Evolutionary conservation across 2,797 vertebrate genomes (phyloP).

Genomic region (Labeo calbasu): DNA sequence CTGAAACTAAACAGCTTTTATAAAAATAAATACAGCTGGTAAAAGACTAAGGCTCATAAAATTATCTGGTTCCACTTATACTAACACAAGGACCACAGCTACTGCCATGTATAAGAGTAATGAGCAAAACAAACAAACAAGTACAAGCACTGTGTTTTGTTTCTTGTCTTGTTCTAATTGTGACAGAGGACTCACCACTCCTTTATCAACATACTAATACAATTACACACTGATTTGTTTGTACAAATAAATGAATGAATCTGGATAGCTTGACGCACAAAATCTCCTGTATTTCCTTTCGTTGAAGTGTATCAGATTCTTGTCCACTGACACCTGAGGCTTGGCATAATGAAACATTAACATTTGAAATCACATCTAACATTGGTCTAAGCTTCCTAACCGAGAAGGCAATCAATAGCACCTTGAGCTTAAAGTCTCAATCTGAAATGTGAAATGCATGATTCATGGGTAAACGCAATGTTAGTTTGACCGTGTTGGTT

Average conservation of each 20-base stretch:
- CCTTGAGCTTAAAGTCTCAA: not conserved
- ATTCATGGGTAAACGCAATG: conserved; percentile 1
- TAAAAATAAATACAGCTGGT: conserved; percentile 35
- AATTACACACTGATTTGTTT: not conserved
- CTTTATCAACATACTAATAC: not conserved
- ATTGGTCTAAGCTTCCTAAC: not conserved
- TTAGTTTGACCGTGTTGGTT: not conserved
- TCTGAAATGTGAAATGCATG: not conserved
- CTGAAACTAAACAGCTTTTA: conserved; percentile 24
- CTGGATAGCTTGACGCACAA: not conserved
- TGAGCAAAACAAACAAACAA: not conserved
- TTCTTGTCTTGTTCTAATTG: not conserved
- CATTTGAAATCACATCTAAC: not conserved
- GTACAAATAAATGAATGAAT: not conserved
- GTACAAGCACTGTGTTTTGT: not conserved
- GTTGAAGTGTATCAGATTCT: not conserved
- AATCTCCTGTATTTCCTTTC: not conserved
- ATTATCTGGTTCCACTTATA: not conserved
- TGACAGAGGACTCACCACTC: not conserved
- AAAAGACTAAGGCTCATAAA: not conserved
- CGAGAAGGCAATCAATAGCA: not conserved
- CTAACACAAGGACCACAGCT: not conserved
- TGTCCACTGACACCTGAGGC: not conserved
- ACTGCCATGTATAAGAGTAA: not conserved
- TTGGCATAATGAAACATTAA: not conserved